phyloP scores from a whole-genome alignment of 2,888 invertebrate species.

The Campaea margaritaria region DNA sequence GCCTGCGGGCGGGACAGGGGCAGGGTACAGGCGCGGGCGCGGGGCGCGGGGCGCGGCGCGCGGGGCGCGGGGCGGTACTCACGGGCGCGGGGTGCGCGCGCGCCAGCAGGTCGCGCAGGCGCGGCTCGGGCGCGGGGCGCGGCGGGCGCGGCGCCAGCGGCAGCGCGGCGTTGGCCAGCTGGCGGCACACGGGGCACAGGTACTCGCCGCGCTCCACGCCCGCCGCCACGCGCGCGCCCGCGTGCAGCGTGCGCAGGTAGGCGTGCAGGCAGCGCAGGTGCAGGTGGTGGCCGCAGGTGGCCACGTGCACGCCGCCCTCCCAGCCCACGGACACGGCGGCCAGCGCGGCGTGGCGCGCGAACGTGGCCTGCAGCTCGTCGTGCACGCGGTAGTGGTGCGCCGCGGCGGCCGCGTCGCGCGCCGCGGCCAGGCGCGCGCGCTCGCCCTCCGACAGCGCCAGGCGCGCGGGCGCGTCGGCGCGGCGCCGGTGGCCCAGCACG shows the following conservation, averaged over 20 bases:
- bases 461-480: constrained; percentile 68
- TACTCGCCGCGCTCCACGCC: constrained; percentile 91
- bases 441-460: constrained; percentile 66
- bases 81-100: constrained; percentile 87
- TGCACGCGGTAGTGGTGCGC: constrained; percentile 91
- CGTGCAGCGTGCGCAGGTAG: constrained; percentile 93
- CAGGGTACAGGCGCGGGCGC: constrained; percentile 55
- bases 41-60: constrained; percentile 77
- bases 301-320: constrained; percentile 96
- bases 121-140: constrained; percentile 81
- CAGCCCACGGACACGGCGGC: constrained; percentile 81
- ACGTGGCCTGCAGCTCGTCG: constrained; percentile 90
- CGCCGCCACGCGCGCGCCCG: constrained; percentile 88
- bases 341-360: constrained; percentile 66
- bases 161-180: constrained; percentile 90
- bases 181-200: constrained; percentile 97
- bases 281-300: constrained; percentile 98
- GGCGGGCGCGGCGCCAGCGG: constrained; percentile 90
- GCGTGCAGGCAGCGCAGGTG: constrained; percentile 97
- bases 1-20: constrained; percentile 68
- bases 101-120: constrained; percentile 66
- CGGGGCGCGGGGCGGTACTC: constrained; percentile 64
- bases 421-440: constrained; percentile 71
- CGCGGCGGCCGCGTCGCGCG: constrained; percentile 87
- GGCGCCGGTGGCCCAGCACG: constrained; percentile 86